A percentile compares a stretch with the other conserved stretches of the same genome.
These are phyloP conservation scores for Thereuonema tuberculata DNA, from an alignment of 1,140 invertebrate species.

Conservation along the genomic window DNA sequence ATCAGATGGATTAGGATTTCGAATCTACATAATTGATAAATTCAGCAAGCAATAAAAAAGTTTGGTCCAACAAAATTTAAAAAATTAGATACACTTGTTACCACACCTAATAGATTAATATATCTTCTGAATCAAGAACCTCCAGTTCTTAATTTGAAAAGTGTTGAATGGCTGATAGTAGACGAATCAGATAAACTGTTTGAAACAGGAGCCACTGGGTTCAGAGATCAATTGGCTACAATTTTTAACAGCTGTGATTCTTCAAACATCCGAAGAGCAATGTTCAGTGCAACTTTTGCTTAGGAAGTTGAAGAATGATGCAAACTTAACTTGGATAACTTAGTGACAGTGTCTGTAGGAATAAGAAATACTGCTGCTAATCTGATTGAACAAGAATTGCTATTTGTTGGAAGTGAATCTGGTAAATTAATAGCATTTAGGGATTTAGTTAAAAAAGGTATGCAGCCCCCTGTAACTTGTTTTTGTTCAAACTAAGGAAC, in stretches of 20 bases:
- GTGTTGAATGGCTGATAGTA: conserved; percentile 78
- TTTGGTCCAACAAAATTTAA: conserved; percentile 46
- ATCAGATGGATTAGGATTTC: conserved; percentile 53
- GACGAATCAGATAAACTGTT: conserved; percentile 95
- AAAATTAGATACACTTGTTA: conserved; percentile 82
- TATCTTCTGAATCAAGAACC: conserved; percentile 70
- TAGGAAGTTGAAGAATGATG: conserved; percentile 83
- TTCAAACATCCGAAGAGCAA: conserved; percentile 38
- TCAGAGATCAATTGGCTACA: conserved; percentile 79
- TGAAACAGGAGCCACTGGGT: conserved; percentile 62
- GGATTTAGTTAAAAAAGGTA: conserved; percentile 64
- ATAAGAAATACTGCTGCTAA: conserved; percentile 73
- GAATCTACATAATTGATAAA: conserved; percentile 59
- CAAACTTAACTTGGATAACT: conserved; percentile 62
- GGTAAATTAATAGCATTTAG: conserved; percentile 82
- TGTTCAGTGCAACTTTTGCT: conserved; percentile 91
- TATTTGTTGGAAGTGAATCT: conserved; percentile 81
- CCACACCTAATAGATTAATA: conserved; percentile 88
- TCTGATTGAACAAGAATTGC: conserved; percentile 74
- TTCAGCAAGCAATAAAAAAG: conserved; percentile 41
- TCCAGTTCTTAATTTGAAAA: conserved; percentile 52
- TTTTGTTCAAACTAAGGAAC: conserved; percentile 79
- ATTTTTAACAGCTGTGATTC: conserved; percentile 59
- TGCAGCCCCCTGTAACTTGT: conserved; percentile 81
- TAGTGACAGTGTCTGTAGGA: conserved; percentile 71